A percentile compares a stretch with the other conserved stretches of the same genome.
Evolutionary conservation across 2,113 vertebrate genomes (phyloP).

Genomic region (Ammodytes dubius): DNA sequence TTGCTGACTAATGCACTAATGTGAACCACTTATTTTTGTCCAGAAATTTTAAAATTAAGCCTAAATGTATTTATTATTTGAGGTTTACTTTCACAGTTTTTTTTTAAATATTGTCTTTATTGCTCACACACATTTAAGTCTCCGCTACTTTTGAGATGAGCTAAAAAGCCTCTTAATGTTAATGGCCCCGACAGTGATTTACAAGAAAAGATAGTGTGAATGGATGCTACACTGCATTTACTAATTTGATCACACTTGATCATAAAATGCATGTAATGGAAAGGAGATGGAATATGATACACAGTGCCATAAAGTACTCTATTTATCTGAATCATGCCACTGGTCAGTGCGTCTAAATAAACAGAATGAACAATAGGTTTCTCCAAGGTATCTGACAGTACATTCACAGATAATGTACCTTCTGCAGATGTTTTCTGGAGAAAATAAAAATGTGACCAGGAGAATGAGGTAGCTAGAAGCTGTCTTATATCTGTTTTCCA

Average conservation of each 20-base stretch:
- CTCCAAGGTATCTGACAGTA: neutral
- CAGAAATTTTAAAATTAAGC: neutral
- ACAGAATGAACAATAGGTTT: neutral
- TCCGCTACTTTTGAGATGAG: neutral
- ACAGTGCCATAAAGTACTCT: neutral
- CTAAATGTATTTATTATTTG: neutral
- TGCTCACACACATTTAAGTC: neutral
- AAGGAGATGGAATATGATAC: slow-evolving; percentile 31
- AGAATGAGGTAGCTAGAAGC: neutral
- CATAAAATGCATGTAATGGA: slow-evolving; percentile 54
- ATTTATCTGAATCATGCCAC: neutral
- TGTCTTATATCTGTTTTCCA: neutral
- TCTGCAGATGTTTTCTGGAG: neutral
- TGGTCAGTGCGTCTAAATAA: neutral
- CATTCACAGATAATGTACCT: neutral
- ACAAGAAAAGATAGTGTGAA: slow-evolving; percentile 18
- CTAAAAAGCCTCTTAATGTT: slow-evolving; percentile 66
- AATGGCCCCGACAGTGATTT: slow-evolving; percentile 61
- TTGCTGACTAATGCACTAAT: slow-evolving; percentile 56
- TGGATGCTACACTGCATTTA: slow-evolving; percentile 19
- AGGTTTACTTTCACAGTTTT: neutral
- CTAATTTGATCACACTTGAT: slow-evolving; percentile 56
- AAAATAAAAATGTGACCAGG: neutral
- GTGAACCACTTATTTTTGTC: neutral
- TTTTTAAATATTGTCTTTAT: neutral